Conservation (phyloP, 2,888 invertebrate genomes). For the Sericinus montela region DNA sequence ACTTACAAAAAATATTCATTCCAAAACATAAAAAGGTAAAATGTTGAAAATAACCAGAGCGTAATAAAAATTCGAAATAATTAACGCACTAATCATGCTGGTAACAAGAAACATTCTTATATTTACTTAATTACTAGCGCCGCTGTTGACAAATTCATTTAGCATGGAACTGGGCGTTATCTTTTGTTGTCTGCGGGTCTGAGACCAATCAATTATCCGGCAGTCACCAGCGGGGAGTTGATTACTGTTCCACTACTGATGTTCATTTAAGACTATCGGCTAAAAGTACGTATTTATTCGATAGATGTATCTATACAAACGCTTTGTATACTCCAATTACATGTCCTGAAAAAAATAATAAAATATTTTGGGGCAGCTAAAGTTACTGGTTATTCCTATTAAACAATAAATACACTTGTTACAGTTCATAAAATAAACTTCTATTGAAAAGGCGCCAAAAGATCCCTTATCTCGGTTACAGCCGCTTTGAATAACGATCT, state of each 20-base stretch:
- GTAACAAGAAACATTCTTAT: constrained; percentile 49
- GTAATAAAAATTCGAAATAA: constrained; percentile 34
- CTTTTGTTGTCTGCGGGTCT: constrained; percentile 68
- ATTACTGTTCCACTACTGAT: constrained; percentile 51
- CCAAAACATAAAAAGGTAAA: no score
- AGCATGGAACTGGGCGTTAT: constrained; percentile 58
- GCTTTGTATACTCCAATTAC: no score
- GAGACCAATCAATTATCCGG: constrained; percentile 70
- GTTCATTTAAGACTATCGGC: constrained; percentile 39
- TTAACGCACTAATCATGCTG: constrained; percentile 23
- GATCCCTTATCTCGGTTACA: constrained; percentile 70
- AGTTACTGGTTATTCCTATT: not conserved
- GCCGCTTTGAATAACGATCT: constrained; percentile 72
- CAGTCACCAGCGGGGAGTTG: constrained; percentile 55
- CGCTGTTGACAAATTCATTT: constrained; percentile 74
- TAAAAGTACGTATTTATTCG: constrained; percentile 29
- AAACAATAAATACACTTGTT: constrained; percentile 48
- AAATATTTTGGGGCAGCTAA: not conserved
- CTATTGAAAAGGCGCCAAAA: constrained; percentile 61
- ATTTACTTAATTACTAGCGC: constrained; percentile 71
- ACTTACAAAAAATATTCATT: no score
- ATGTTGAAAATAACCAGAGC: constrained; percentile 13
- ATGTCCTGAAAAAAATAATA: no score
- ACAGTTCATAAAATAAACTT: constrained; percentile 68
- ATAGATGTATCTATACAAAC: no score